Evolutionary conservation across 2,797 vertebrate species (phyloP).

Genomic region (Melanotaenia boesemani): DNA sequence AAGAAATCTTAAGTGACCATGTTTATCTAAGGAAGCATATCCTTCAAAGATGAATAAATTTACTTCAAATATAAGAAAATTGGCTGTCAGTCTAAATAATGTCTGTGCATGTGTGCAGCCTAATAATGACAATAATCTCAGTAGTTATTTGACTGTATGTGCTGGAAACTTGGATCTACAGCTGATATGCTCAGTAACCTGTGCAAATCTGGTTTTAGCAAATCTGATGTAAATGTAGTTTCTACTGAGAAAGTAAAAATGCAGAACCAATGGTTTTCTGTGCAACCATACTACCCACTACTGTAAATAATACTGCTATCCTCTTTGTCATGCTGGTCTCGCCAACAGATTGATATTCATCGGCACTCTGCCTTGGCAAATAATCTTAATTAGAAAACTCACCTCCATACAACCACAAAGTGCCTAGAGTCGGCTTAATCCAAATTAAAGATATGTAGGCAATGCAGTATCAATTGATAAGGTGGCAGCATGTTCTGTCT

Average conservation of each 20-base stretch:
- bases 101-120: too few species aligned
- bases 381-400: constrained; percentile 19
- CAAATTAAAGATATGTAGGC: constrained; percentile 47
- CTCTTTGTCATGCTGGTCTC: constrained; percentile 17
- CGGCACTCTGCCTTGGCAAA: constrained; percentile 5
- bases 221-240: constrained; percentile 40
- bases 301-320: constrained; percentile 34
- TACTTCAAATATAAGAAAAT: constrained; percentile 18
- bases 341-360: constrained; percentile 8
- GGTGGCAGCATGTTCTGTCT: constrained; percentile 21
- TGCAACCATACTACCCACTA: constrained; percentile 10
- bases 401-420: not conserved
- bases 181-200: constrained; percentile 8
- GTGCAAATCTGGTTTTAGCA: constrained; percentile 19
- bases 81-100: not conserved
- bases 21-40: constrained; percentile 9
- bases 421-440: constrained; percentile 26
- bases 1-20: constrained; percentile 12
- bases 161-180: constrained; percentile 10
- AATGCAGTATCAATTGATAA: constrained; percentile 39
- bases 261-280: constrained; percentile 39
- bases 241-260: constrained; percentile 59
- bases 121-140: too few species aligned
- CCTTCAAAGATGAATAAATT: constrained; percentile 19
- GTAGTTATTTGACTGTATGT: constrained; percentile 5